phyloP scores from a whole-genome alignment of 2,888 invertebrate species.

The Ormia ochracea region DNA sequence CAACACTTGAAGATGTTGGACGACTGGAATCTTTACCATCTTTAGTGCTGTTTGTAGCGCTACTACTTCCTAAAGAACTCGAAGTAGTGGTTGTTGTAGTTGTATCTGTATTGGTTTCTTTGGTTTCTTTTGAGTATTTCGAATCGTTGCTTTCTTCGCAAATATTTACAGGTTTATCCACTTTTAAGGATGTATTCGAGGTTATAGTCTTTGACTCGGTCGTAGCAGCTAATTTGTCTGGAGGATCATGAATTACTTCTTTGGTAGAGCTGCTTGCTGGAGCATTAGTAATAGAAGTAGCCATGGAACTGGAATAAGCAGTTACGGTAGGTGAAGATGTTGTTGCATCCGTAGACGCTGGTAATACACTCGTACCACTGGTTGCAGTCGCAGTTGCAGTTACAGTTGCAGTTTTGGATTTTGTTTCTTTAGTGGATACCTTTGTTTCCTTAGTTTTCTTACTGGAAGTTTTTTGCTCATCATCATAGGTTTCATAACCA shows the following conservation, averaged over 20 bases:
- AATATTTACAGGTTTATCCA: constrained; percentile 64
- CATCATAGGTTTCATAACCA: constrained; percentile 75
- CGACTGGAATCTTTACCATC: constrained; percentile 74
- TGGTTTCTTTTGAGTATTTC: constrained; percentile 73
- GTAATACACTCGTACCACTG: too few relatives aligned
- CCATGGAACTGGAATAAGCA: not conserved
- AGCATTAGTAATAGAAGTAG: constrained; percentile 19
- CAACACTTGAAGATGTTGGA: constrained; percentile 80
- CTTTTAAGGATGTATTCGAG: constrained; percentile 35
- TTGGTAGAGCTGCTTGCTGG: constrained; percentile 3
- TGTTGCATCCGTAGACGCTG: constrained; percentile 13
- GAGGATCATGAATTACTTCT: constrained; percentile 42
- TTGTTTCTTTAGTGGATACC: constrained; percentile 39
- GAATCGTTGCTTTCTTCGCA: constrained; percentile 74
- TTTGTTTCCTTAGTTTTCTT: constrained; percentile 63
- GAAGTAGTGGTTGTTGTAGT: constrained; percentile 70
- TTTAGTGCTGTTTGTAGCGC: constrained; percentile 67
- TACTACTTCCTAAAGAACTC: constrained; percentile 67
- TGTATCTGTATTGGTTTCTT: constrained; percentile 73
- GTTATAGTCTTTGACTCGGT: not conserved
- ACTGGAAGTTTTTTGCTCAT: constrained; percentile 70
- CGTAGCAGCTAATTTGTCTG: constrained; percentile 60
- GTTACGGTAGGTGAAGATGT: not conserved
- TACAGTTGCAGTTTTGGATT: constrained; percentile 34
- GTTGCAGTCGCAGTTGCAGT: constrained; percentile 19